Percentiles rank a stretch among this genome's conserved stretches.
phyloP scores from a whole-genome alignment of 2,797 vertebrate genomes.

The Anomalospiza imberbis region DNA sequence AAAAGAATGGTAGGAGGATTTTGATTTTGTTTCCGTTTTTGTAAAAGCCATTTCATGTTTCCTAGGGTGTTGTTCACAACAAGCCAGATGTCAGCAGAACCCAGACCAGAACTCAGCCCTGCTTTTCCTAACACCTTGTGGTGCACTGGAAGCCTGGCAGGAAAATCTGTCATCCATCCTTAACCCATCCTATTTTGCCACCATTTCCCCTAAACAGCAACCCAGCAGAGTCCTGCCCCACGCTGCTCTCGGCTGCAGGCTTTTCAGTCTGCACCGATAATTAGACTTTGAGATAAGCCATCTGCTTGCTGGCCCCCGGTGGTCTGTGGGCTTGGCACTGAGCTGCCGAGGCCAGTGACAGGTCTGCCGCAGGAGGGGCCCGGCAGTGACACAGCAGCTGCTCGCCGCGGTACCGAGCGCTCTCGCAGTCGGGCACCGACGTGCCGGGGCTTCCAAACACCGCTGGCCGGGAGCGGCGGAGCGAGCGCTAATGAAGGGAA shows the following conservation, averaged over 20 bases:
- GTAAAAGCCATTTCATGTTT: not conserved
- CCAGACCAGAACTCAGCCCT: not conserved
- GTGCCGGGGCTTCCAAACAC: conserved; percentile 34
- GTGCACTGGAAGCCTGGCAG: not conserved
- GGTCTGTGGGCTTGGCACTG: not conserved
- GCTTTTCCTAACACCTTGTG: not conserved
- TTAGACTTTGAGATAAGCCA: conserved; percentile 66
- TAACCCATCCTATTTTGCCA: not conserved
- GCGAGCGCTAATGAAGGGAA: not conserved
- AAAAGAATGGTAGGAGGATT: not conserved
- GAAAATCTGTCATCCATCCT: conserved; percentile 1
- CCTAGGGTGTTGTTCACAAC: not conserved
- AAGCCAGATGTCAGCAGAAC: not conserved
- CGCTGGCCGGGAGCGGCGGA: not conserved
- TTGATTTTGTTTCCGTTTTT: not conserved
- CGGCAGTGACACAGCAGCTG: conserved; percentile 47
- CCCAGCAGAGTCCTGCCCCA: not conserved
- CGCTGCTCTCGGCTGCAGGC: not conserved
- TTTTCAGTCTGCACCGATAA: conserved; percentile 16
- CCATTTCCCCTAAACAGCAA: not conserved
- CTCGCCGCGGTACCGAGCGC: not conserved
- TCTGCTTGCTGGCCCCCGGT: conserved; percentile 56
- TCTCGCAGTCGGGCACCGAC: not conserved
- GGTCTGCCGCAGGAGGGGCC: conserved; percentile 38
- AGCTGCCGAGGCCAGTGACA: conserved; percentile 1